These are phyloP conservation scores for Herpailurus yagouaroundi DNA, from an alignment of 2,113 vertebrate genomes.

Conservation along the genomic window DNA sequence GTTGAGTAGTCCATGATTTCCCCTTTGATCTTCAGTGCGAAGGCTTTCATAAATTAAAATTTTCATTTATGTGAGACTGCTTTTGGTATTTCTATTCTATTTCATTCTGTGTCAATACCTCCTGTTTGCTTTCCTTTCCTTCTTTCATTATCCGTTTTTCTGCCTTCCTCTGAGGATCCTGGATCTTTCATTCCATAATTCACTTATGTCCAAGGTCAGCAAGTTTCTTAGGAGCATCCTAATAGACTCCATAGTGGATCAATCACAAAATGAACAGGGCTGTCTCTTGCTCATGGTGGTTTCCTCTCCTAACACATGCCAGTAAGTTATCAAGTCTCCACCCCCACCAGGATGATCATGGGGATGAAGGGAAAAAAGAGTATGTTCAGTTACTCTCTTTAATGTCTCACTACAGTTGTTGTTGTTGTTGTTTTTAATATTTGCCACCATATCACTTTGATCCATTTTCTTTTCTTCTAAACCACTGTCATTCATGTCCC, in stretches of 20 bases:
- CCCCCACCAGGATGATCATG: background rate
- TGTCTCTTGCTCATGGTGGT: background rate
- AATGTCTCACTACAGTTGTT: background rate
- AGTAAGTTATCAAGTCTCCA: background rate
- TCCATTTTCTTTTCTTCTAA: background rate
- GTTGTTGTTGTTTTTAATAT: background rate
- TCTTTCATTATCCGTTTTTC: background rate
- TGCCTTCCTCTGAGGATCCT: background rate
- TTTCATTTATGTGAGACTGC: background rate
- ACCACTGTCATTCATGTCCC: background rate
- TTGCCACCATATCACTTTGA: background rate
- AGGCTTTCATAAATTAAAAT: background rate
- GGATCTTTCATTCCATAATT: background rate
- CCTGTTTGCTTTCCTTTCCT: background rate
- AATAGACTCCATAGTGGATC: background rate
- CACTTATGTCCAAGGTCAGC: background rate
- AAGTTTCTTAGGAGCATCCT: background rate
- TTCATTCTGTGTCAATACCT: background rate
- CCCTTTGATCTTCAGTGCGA: background rate
- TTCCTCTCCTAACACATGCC: background rate
- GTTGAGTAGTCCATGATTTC: background rate
- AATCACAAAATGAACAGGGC: background rate
- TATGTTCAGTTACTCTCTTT: background rate
- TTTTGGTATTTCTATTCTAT: background rate
- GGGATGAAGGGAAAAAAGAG: background rate